phyloP scores from a whole-genome alignment of 2,797 vertebrate species.

The Fringilla coelebs region DNA sequence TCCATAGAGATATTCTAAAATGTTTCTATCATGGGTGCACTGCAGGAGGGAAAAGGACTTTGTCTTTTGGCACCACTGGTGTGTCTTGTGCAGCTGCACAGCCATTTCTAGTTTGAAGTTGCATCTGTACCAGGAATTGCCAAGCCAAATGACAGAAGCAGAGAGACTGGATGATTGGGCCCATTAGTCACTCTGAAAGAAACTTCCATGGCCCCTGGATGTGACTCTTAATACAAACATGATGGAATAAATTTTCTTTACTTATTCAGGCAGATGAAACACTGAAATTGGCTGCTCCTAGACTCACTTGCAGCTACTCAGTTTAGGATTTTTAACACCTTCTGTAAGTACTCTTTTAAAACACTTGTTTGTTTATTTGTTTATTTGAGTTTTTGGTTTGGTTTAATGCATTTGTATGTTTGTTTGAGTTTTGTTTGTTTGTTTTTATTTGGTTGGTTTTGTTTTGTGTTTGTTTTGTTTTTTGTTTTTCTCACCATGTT shows the following conservation, averaged over 20 bases:
- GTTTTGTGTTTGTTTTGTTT: background rate
- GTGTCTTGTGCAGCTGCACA: background rate
- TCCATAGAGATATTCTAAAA: background rate
- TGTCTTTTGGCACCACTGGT: background rate
- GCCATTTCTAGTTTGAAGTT: background rate
- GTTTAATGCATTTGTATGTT: background rate
- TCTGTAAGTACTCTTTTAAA: background rate
- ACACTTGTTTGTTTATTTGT: fast-evolving
- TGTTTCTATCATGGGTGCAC: background rate
- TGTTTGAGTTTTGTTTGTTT: background rate
- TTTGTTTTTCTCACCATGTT: background rate
- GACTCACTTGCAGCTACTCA: background rate
- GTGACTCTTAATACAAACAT: background rate
- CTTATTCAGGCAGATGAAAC: background rate
- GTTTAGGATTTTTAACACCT: background rate
- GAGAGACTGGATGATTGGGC: background rate
- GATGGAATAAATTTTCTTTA: background rate
- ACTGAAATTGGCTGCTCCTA: background rate
- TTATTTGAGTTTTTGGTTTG: background rate
- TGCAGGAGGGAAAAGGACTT: background rate
- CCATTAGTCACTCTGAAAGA: background rate
- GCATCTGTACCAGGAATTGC: background rate
- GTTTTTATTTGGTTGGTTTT: no score
- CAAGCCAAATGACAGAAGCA: background rate
- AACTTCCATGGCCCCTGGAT: background rate